These are phyloP conservation scores for Athrips mouffetella DNA, from an alignment of 2,888 invertebrate genomes.

Conservation along the genomic window DNA sequence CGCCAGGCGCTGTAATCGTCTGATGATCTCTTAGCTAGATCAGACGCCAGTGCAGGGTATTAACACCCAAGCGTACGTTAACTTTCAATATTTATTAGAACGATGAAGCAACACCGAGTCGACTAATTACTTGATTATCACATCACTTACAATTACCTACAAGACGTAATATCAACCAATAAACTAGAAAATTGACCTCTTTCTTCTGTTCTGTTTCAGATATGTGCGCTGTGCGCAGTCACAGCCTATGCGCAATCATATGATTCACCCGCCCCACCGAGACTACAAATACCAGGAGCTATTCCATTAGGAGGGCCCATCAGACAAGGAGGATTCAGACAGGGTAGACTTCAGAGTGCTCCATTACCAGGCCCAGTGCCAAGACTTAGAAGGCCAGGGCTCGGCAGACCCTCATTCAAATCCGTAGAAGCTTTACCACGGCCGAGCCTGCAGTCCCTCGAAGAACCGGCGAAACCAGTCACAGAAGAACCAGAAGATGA, in stretches of 20 bases:
- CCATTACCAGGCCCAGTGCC: conserved; percentile 45
- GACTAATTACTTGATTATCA: conserved; percentile 9
- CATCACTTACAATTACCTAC: conserved; percentile 6
- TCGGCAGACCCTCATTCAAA: conserved; percentile 64
- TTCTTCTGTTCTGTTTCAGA: conserved; percentile 47
- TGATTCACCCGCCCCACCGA: conserved; percentile 79
- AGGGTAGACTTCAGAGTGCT: conserved; percentile 53
- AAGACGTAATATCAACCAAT: not conserved
- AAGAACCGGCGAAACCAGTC: conserved; percentile 80
- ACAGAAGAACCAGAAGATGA: conserved; percentile 83
- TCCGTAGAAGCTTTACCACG: conserved; percentile 66
- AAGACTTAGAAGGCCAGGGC: conserved; percentile 64
- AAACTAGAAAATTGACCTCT: conserved; percentile 10
- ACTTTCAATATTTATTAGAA: not conserved
- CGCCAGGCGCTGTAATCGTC: too few relatives aligned
- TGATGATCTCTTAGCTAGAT: too few relatives aligned
- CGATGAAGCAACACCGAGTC: conserved; percentile 3
- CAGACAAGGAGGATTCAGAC: conserved; percentile 60
- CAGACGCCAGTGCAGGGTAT: too few relatives aligned
- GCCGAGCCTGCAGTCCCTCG: conserved; percentile 67
- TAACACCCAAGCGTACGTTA: not conserved
- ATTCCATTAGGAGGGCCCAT: conserved; percentile 56
- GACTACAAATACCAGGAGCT: conserved; percentile 83
- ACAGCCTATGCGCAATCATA: conserved; percentile 72
- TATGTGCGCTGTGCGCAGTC: conserved; percentile 71